These are phyloP conservation scores for Campoletis sonorensis DNA, from an alignment of 1,140 invertebrate genomes.

Conservation along the genomic window DNA sequence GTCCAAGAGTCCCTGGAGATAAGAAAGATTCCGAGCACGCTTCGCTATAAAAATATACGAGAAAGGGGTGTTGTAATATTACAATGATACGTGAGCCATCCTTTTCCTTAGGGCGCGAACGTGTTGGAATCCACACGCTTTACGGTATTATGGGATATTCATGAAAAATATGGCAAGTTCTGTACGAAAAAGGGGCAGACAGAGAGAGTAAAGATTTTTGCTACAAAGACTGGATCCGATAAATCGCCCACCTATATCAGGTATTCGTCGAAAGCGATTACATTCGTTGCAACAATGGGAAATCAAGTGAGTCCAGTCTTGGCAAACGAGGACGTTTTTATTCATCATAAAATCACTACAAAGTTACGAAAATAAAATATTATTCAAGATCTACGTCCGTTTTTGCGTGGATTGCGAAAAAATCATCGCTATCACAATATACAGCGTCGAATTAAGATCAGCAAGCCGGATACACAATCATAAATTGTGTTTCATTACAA, in stretches of 20 bases:
- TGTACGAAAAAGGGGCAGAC: neutral
- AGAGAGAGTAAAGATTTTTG: neutral
- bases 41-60: constrained; percentile 45
- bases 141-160: constrained; percentile 41
- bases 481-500: constrained; percentile 72
- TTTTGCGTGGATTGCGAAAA: neutral
- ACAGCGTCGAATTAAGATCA: constrained; percentile 31
- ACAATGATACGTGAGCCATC: constrained; percentile 45
- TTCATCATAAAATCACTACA: neutral
- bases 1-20: neutral
- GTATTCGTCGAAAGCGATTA: neutral
- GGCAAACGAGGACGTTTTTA: neutral
- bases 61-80: constrained; percentile 45
- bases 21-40: constrained; percentile 41
- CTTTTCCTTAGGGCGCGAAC: constrained; percentile 41
- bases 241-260: neutral
- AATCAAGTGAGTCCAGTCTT: constrained; percentile 19
- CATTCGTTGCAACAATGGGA: constrained; percentile 26
- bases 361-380: constrained; percentile 8
- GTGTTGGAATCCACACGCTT: constrained; percentile 39
- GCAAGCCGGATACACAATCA: constrained; percentile 57
- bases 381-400: neutral
- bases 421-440: constrained; percentile 29
- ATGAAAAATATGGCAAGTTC: constrained; percentile 9
- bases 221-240: neutral